Evolutionary conservation across 2,797 vertebrate species (phyloP), one percentile per base, ranked within the genome.

Genomic region (Spondyliosoma cantharus): DNA sequence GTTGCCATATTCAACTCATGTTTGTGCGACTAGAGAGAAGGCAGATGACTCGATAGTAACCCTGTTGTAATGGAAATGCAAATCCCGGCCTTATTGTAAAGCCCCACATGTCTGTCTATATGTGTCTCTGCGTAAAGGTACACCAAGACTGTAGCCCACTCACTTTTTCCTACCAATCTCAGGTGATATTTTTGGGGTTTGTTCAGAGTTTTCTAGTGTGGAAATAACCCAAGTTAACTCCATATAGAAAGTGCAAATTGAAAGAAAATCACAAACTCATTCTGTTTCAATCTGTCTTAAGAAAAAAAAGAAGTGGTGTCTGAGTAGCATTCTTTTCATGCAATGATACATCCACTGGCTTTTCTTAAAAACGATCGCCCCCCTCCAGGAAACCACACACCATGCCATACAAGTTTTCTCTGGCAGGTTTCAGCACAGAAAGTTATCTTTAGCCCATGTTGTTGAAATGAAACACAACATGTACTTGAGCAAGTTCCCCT

Each of bases 361-460:
- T 66, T 74, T 71, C 59, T 86, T 79, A 75, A 74, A 76, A 85
- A 74, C 85, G 37, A 82, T 85, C 76, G 82, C 83, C 76, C 81
- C 80, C 78, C 87, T 91, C 86, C 87, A 87, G 86, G 83, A 94
- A 93, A 92, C 88, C 90, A 84, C 90, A 91, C 84, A 80, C 71
- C 81, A 76, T 72, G 82, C 83, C 84, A 88, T 84, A 84, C 82
- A 88, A 22, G 69, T 80, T 90, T 82, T 79, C 73, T 79, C 80
- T 91, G 89, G 84, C 87, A 90, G 76, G 76, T 84, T 92, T 88
- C 58, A 78, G 69, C 82, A 65, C 67, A 82, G 59, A 76, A 76
- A 78, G 88, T 82, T 94, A 93, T 93, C 74, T 93, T 93, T 92
- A 94, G 92, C 71, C 64, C 80, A 76, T 73, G 83, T 92, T 88